A percentile compares a stretch with the other conserved stretches of the same genome.
These are phyloP conservation scores for Gadus chalcogrammus DNA, from an alignment of 2,113 vertebrate species.

Conservation along the genomic window DNA sequence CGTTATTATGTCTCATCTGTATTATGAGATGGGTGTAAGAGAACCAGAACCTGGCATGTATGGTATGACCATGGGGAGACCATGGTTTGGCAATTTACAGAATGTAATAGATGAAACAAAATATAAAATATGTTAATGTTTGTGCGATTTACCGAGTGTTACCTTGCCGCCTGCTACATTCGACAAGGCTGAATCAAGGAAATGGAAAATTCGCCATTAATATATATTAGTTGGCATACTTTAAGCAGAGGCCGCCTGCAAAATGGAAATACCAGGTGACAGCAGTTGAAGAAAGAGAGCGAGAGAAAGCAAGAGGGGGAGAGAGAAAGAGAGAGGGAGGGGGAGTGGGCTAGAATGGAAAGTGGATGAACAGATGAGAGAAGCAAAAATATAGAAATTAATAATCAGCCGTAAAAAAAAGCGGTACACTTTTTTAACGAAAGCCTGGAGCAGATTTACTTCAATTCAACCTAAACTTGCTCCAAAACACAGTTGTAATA, in stretches of 20 bases:
- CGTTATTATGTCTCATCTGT: too few species aligned
- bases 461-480: neutral
- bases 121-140: too few species aligned
- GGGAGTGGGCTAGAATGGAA: constrained; percentile 32
- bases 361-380: constrained; percentile 48
- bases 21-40: too few species aligned
- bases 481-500: too few species aligned
- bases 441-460: neutral
- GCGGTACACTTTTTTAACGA: constrained; percentile 1
- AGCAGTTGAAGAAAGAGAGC: constrained; percentile 28
- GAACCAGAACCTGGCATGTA: too few species aligned
- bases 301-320: constrained; percentile 16
- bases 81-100: too few species aligned
- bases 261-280: constrained; percentile 49
- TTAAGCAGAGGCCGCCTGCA: constrained; percentile 14
- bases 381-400: neutral
- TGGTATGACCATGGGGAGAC: too few species aligned
- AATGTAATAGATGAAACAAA: too few species aligned
- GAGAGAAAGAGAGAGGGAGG: constrained; percentile 27
- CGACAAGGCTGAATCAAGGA: neutral
- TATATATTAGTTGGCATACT: constrained; percentile 9
- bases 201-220: constrained; percentile 8
- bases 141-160: too few species aligned
- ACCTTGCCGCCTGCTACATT: too few species aligned
- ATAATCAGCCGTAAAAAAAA: constrained; percentile 3